A percentile compares a stretch with the other conserved stretches of the same genome.
Evolutionary conservation across 2,113 vertebrate genomes (phyloP).

Genomic region (Lanius ludovicianus): DNA sequence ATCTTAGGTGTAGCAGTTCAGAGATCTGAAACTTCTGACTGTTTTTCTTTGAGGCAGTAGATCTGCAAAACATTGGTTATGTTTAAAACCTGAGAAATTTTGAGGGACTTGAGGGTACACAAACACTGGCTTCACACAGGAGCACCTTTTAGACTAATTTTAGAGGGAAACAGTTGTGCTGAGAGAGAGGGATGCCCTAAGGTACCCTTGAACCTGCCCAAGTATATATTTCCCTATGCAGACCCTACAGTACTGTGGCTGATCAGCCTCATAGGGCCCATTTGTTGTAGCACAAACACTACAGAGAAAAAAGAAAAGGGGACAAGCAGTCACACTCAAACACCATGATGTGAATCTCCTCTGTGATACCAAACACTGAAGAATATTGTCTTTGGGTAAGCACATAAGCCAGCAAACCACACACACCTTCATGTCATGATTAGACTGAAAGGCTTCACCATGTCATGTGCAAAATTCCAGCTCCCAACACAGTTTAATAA

Average conservation of each 20-base stretch:
- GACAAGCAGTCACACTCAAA: neutral
- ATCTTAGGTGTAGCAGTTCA: neutral
- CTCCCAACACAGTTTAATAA: neutral
- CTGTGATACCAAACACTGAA: neutral
- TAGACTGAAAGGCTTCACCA: neutral
- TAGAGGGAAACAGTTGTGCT: neutral
- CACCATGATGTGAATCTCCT: neutral
- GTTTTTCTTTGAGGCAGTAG: neutral
- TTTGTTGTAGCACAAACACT: neutral
- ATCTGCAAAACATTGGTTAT: neutral
- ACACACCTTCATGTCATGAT: neutral
- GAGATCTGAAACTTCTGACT: neutral
- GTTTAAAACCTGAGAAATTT: neutral
- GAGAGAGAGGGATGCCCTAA: neutral
- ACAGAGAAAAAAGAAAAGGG: neutral
- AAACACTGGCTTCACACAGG: neutral
- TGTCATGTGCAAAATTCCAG: neutral
- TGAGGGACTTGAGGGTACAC: neutral
- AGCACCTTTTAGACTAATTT: neutral
- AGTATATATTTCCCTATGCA: neutral
- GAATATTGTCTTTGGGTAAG: neutral
- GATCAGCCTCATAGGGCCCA: neutral
- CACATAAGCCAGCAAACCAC: neutral
- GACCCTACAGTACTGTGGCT: neutral
- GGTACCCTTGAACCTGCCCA: neutral